Percentiles rank a stretch among this genome's conserved stretches.
Evolutionary conservation across 2,113 vertebrate species (phyloP).

Genomic region (Apteryx owenii): DNA sequence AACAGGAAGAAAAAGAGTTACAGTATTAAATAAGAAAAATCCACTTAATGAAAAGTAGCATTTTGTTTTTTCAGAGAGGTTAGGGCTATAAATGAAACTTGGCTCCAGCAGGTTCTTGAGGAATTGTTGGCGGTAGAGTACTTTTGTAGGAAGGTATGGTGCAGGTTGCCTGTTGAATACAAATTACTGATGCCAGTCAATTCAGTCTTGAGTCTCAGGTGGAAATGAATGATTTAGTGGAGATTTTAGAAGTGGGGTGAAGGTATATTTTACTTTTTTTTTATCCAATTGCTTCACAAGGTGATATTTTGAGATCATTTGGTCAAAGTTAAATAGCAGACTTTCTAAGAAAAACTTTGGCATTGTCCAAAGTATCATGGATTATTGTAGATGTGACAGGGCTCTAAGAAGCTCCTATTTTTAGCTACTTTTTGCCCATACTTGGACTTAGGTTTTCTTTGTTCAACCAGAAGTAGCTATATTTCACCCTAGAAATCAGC

Average conservation of each 20-base stretch:
- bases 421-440: too few relatives aligned
- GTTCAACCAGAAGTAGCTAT: too few relatives aligned
- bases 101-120: neutral
- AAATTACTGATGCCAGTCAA: neutral
- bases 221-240: neutral
- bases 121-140: neutral
- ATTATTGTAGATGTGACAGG: neutral
- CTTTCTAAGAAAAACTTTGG: neutral
- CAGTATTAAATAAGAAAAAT: conserved; percentile 59
- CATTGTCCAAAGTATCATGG: neutral
- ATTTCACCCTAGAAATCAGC: too few relatives aligned
- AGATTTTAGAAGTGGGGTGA: neutral
- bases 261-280: neutral
- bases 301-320: neutral
- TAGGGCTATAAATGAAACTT: neutral
- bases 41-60: neutral
- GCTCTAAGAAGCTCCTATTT: too few relatives aligned
- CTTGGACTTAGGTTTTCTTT: too few relatives aligned
- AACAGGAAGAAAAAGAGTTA: conserved; percentile 42
- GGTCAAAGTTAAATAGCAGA: neutral
- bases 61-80: conserved; percentile 33
- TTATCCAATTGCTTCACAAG: neutral
- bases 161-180: neutral
- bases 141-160: neutral
- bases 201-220: neutral